Conservation (phyloP, 2,888 invertebrate genomes). For the Cataglyphis cursor region DNA sequence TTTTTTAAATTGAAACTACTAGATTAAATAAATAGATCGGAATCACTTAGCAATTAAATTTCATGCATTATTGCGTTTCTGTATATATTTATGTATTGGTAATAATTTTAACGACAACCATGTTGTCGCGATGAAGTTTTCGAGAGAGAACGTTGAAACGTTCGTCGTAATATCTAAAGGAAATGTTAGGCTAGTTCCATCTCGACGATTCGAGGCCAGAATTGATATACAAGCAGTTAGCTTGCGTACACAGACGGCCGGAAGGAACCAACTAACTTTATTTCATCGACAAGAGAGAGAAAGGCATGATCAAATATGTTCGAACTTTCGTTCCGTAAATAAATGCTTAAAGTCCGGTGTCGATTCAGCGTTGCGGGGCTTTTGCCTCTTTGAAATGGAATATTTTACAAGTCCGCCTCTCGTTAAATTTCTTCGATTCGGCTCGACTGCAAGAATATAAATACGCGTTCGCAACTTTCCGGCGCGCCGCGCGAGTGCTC, state of each 20-base stretch:
- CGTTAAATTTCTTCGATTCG: constrained; percentile 54
- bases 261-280: constrained; percentile 60
- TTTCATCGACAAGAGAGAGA: constrained; percentile 63
- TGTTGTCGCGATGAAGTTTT: neutral
- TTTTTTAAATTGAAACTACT: neutral
- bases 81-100: neutral
- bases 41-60: neutral
- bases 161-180: neutral
- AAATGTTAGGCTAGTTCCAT: neutral
- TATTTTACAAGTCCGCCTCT: constrained; percentile 66
- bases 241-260: constrained; percentile 49
- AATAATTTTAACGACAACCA: constrained; percentile 20
- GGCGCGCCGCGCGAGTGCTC: constrained; percentile 20
- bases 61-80: neutral
- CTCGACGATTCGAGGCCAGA: constrained; percentile 31
- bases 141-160: constrained; percentile 6
- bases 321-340: constrained; percentile 64
- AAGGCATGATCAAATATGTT: constrained; percentile 59
- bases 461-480: constrained; percentile 40
- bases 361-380: constrained; percentile 36
- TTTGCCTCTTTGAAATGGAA: constrained; percentile 60
- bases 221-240: constrained; percentile 62
- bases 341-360: constrained; percentile 59
- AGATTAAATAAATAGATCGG: neutral
- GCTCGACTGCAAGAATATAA: constrained; percentile 36